A percentile compares a stretch with the other conserved stretches of the same genome.
These are phyloP conservation scores for Zaprionus nigranus DNA, from an alignment of 1,140 invertebrate genomes.

Conservation along the genomic window DNA sequence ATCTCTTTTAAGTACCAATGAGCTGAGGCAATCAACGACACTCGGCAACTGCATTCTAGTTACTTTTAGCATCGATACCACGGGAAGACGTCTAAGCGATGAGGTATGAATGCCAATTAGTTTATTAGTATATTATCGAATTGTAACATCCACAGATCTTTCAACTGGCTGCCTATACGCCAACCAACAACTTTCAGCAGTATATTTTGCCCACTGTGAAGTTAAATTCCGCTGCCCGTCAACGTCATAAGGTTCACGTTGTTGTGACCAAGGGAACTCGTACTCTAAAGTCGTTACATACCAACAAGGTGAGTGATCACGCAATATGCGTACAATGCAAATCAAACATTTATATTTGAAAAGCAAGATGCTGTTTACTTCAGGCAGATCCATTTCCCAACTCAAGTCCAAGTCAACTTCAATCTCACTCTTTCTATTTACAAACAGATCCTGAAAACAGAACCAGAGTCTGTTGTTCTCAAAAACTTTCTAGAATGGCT, in stretches of 20 bases:
- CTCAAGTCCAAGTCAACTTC: too few relatives aligned
- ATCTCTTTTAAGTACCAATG: background rate
- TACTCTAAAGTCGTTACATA: conserved; percentile 90
- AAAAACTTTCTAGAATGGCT: conserved; percentile 91
- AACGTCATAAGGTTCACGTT: conserved; percentile 89
- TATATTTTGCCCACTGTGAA: conserved; percentile 93
- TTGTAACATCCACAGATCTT: conserved; percentile 84
- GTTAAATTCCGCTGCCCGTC: conserved; percentile 87
- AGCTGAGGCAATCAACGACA: background rate
- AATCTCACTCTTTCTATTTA: background rate
- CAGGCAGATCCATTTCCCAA: too few relatives aligned
- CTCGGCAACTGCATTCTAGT: background rate
- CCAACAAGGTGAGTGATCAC: conserved; percentile 87
- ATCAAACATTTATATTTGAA: too few relatives aligned
- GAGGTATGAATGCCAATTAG: background rate
- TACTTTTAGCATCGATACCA: conserved; percentile 2
- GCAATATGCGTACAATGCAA: too few relatives aligned
- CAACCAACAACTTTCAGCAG: conserved; percentile 88
- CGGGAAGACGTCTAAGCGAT: conserved; percentile 11
- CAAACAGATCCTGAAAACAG: background rate
- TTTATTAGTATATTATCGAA: background rate
- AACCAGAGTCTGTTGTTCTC: conserved; percentile 91
- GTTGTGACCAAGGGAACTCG: conserved; percentile 90
- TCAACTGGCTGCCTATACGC: conserved; percentile 87
- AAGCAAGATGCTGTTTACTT: too few relatives aligned